Evolutionary conservation across 2,113 vertebrate genomes (phyloP).

Genomic region (Thermophis baileyi): DNA sequence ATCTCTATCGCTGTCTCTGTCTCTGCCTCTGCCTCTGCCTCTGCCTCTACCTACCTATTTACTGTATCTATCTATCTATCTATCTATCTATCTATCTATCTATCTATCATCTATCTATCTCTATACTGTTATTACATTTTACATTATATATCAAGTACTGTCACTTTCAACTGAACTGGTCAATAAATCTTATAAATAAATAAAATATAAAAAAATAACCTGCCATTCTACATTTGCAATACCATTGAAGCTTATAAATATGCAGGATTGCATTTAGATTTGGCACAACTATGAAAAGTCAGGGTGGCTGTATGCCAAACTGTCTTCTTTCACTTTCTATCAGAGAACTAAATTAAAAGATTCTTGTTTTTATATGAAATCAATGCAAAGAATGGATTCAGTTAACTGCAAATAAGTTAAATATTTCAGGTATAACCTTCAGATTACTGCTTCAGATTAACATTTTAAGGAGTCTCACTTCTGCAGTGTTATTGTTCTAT

Average conservation of each 20-base stretch:
- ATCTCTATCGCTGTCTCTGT: neutral
- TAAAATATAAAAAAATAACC: neutral
- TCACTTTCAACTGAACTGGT: neutral
- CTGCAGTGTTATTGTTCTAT: constrained; percentile 43
- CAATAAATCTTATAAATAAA: neutral
- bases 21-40: no score
- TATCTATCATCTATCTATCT: neutral
- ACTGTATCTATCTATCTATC: no score
- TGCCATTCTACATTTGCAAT: neutral
- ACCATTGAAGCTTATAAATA: neutral
- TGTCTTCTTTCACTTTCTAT: neutral
- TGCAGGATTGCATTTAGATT: neutral
- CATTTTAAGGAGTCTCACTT: constrained; percentile 45
- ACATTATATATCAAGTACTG: neutral
- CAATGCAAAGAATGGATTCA: neutral
- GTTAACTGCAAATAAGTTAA: neutral
- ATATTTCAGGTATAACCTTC: neutral
- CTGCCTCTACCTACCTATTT: no score
- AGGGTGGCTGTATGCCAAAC: neutral
- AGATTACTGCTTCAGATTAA: neutral
- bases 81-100: no score
- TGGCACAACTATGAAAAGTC: neutral
- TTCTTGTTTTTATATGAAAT: neutral
- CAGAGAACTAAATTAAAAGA: neutral
- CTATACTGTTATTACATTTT: neutral